These are phyloP conservation scores for Zeus faber DNA, from an alignment of 2,113 vertebrate species.

Conservation along the genomic window DNA sequence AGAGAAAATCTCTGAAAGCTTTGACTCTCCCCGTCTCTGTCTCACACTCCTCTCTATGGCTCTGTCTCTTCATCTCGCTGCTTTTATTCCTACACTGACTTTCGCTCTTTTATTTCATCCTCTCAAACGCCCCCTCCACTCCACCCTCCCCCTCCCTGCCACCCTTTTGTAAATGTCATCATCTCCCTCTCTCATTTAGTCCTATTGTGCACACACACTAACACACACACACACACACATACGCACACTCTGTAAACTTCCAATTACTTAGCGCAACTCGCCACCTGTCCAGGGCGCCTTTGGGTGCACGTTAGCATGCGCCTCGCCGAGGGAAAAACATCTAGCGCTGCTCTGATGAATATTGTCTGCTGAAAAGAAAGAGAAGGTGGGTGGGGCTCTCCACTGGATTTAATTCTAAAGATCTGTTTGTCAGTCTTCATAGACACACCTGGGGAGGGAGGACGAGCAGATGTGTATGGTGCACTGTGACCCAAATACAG, in stretches of 20 bases:
- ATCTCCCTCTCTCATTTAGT: slow-evolving; percentile 6
- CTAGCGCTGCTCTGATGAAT: too few species aligned
- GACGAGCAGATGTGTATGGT: background rate
- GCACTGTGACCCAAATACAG: background rate
- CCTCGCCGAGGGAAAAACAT: too few species aligned
- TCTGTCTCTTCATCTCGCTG: background rate
- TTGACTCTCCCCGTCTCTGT: slow-evolving; percentile 29
- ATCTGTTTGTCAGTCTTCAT: too few species aligned
- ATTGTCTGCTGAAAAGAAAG: too few species aligned
- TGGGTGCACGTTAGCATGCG: too few species aligned
- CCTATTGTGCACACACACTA: background rate
- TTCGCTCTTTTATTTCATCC: background rate
- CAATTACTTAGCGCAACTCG: too few species aligned
- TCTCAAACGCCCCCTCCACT: background rate
- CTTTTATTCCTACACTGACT: background rate
- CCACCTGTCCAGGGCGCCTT: too few species aligned
- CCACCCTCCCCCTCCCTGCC: background rate
- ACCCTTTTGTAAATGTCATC: background rate
- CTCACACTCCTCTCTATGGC: slow-evolving; percentile 7
- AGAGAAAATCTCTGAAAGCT: slow-evolving; percentile 42
- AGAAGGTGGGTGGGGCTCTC: too few species aligned
- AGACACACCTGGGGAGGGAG: too few species aligned
- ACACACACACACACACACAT: slow-evolving; percentile 11
- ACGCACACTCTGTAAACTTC: slow-evolving; percentile 9
- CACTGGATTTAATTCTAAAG: too few species aligned